These are phyloP conservation scores for Micrastur ruficollis DNA, from an alignment of 2,797 vertebrate species.

Conservation along the genomic window DNA sequence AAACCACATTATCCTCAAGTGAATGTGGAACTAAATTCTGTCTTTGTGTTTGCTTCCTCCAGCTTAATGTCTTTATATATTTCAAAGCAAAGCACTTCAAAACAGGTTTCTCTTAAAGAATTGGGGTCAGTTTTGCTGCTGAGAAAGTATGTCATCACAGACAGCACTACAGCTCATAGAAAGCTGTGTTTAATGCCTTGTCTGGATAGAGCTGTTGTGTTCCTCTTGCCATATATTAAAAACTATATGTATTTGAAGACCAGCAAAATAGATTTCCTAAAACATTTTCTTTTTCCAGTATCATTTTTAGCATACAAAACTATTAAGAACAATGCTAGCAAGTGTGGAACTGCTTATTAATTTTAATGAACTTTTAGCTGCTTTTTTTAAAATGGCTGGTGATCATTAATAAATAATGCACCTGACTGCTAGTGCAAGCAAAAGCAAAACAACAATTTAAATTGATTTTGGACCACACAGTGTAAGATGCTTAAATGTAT, in stretches of 20 bases:
- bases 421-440: neutral
- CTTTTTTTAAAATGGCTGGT: neutral
- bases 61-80: conserved; percentile 21
- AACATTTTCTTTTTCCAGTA: neutral
- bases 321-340: neutral
- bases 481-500: neutral
- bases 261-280: neutral
- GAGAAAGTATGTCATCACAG: conserved; percentile 6
- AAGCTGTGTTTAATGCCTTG: neutral
- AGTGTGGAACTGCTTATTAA: neutral
- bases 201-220: neutral
- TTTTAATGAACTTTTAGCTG: conserved; percentile 40
- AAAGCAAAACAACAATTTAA: neutral
- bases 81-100: conserved; percentile 36
- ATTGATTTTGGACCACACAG: neutral
- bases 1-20: conserved; percentile 1
- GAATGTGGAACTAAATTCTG: neutral
- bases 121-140: neutral
- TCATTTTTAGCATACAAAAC: neutral
- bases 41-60: neutral
- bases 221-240: neutral
- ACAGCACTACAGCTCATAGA: neutral
- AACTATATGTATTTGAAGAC: neutral
- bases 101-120: conserved; percentile 3
- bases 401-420: conserved; percentile 18